phyloP scores from a whole-genome alignment of 2,888 invertebrate species.

The Stenoptilia bipunctidactyla region DNA sequence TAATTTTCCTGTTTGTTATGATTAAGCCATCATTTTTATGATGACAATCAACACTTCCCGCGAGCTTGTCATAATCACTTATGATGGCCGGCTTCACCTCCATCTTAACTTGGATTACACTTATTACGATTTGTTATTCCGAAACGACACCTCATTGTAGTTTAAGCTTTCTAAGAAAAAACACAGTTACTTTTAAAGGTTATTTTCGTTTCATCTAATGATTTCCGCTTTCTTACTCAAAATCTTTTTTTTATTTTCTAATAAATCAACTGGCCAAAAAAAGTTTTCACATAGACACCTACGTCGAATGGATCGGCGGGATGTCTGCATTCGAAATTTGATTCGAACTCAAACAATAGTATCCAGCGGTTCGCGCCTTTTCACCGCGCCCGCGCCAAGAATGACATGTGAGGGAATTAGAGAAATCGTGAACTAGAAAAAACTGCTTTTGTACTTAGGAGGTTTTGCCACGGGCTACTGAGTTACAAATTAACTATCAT shows the following conservation, averaged over 20 bases:
- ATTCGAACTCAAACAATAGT: conserved; percentile 56
- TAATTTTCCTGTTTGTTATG: conserved; percentile 18
- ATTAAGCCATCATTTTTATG: conserved; percentile 45
- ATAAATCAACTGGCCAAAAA: conserved; percentile 40
- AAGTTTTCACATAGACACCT: conserved; percentile 52
- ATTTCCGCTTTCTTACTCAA: background rate
- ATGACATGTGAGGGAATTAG: conserved; percentile 41
- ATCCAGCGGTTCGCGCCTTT: conserved; percentile 53
- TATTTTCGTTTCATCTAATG: background rate
- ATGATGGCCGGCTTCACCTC: too few species aligned
- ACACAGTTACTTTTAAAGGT: background rate
- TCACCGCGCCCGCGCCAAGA: conserved; percentile 31
- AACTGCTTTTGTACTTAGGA: conserved; percentile 30
- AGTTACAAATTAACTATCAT: conserved; percentile 35
- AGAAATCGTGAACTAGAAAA: conserved; percentile 27
- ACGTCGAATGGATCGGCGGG: conserved; percentile 59
- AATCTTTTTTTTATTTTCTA: conserved; percentile 25
- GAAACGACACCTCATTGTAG: conserved; percentile 1
- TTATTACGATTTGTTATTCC: too few species aligned
- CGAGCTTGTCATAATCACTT: background rate
- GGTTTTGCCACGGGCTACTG: conserved; percentile 45
- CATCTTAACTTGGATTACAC: too few species aligned
- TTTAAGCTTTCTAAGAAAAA: conserved; percentile 1
- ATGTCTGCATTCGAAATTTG: conserved; percentile 51
- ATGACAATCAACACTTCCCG: conserved; percentile 20